These are phyloP conservation scores for Elysia crispata DNA, from an alignment of 2,888 invertebrate genomes.

Conservation along the genomic window DNA sequence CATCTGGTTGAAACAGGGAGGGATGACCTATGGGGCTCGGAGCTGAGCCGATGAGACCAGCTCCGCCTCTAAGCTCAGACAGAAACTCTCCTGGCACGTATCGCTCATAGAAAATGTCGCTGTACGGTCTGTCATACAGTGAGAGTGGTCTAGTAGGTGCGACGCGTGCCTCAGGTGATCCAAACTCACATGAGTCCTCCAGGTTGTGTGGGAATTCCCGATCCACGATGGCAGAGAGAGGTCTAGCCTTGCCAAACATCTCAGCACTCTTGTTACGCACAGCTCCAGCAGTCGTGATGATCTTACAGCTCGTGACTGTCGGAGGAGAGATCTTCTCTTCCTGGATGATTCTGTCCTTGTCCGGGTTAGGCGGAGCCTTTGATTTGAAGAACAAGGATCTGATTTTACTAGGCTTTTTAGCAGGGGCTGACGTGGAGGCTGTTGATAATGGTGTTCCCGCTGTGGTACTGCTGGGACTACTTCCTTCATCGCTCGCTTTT, in stretches of 20 bases:
- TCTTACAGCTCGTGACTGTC: slow-evolving; percentile 32
- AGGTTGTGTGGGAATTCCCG: slow-evolving; percentile 16
- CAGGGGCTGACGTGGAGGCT: background rate
- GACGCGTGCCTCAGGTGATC: background rate
- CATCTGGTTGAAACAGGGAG: slow-evolving; percentile 17
- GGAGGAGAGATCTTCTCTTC: slow-evolving; percentile 38
- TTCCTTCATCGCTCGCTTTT: no score
- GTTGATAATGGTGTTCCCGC: background rate
- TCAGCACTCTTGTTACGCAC: slow-evolving; percentile 48
- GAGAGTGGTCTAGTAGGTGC: slow-evolving; percentile 22
- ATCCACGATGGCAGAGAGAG: slow-evolving; percentile 37
- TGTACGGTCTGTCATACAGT: slow-evolving; percentile 38
- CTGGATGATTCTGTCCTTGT: slow-evolving; percentile 37
- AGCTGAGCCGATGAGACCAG: slow-evolving; percentile 17
- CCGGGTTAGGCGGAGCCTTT: slow-evolving; percentile 40
- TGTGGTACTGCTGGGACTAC: no score
- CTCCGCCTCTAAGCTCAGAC: background rate
- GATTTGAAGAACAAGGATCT: slow-evolving; percentile 44
- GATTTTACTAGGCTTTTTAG: slow-evolving; percentile 12
- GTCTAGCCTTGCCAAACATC: slow-evolving; percentile 42
- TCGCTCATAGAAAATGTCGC: background rate
- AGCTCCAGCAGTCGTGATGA: slow-evolving; percentile 49
- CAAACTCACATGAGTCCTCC: slow-evolving; percentile 16
- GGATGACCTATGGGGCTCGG: background rate
- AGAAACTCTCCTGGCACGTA: slow-evolving; percentile 24